phyloP scores from a whole-genome alignment of 2,113 vertebrate species.

The Hippocampus barbouri region DNA sequence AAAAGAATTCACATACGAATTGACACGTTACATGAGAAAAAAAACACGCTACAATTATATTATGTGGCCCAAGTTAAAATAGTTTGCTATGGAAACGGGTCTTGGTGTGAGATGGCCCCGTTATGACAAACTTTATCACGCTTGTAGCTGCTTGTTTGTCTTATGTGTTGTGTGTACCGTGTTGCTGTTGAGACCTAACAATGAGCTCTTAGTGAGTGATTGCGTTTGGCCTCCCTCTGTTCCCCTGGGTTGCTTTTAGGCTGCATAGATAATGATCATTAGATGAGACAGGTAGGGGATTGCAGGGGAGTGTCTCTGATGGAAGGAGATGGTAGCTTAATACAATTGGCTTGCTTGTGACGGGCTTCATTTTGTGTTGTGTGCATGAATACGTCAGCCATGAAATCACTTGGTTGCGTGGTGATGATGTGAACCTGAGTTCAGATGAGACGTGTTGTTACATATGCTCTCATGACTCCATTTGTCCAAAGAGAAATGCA shows the following conservation, averaged over 20 bases:
- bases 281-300: constrained; percentile 31
- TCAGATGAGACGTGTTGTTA: constrained; percentile 4
- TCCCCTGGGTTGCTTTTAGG: constrained; percentile 58
- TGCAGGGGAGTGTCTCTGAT: constrained; percentile 38
- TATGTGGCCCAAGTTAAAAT: too few species aligned
- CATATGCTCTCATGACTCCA: constrained; percentile 1
- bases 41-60: too few species aligned
- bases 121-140: not conserved
- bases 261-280: constrained; percentile 57
- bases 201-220: constrained; percentile 56
- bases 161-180: constrained; percentile 3
- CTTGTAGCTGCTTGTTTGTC: not conserved
- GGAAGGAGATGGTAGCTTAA: constrained; percentile 39
- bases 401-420: not conserved
- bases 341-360: constrained; percentile 21
- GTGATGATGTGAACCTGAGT: not conserved
- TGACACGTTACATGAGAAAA: too few species aligned
- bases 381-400: not conserved
- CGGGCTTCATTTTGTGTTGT: not conserved
- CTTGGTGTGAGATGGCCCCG: not conserved
- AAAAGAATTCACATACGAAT: too few species aligned
- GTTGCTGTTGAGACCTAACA: constrained; percentile 29
- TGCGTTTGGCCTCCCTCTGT: constrained; percentile 49
- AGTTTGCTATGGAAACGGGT: too few species aligned
- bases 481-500: not conserved